Base-by-base conservation (phyloP, 2,113 vertebrate species). In the Austrofundulus limnaeus region DNA sequence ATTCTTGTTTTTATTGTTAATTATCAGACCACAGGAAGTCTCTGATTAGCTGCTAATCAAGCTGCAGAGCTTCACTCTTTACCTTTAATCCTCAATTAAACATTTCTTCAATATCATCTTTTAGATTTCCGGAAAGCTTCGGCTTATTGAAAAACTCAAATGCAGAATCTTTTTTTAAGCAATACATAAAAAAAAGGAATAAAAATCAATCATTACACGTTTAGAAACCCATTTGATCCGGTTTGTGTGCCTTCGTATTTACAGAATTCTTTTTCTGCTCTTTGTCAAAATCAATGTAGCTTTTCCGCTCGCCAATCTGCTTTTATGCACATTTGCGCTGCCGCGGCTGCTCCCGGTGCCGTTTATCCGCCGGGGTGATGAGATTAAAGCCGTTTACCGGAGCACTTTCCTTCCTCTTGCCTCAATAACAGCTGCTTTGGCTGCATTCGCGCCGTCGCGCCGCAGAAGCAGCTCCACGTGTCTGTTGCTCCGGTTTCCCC, bases 201-300 rank as follows among this genome's bases (percentile, higher is more conserved):
- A n/a, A 49, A 61, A 12, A 90, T 90, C 85, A 67, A 90, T 89
- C 66, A 45, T 85, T 82, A 87, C 65, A 61, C 72, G 55, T 85
- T 89, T 89, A 90, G 47, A 84, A 87, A 85, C 51, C 81, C 77
- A 88, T 87, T 85, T 84, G 65, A 67, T 77, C 62, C 52, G 53
- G 37, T 81, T 77, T 87, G 62, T 48, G 59, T 67, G 43, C 69
- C 20, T 77, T 83, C 28, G 59, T 71, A 79, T 89, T 84, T 88
- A 72, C 53, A 77, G 59, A 85, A 85, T 84, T 79, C 38, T 80
- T 88, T 76, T 72, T 86, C 72, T 82, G 69, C 80, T 82, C 66
- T 84, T 81, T 90, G 80, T 89, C 74, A 54, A 84, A 89, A 91
- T 90, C 89, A 86, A 90, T 90, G 87, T 70, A 54, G 66, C 75